phyloP scores from a whole-genome alignment of 2,797 vertebrate species.

The Sylvia borin region DNA sequence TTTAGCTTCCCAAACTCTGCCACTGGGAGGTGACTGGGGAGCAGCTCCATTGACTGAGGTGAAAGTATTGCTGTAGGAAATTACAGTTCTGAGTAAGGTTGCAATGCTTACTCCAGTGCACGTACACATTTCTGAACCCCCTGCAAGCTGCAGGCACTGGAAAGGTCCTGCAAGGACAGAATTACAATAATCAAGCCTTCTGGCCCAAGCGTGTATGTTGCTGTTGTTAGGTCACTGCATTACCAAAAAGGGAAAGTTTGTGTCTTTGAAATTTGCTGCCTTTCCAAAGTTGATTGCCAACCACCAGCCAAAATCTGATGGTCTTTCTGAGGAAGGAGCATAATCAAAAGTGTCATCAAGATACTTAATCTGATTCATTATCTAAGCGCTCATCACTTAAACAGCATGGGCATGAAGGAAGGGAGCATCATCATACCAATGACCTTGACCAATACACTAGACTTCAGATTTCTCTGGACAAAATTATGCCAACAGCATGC shows the following conservation, averaged over 20 bases:
- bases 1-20: neutral
- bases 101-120: neutral
- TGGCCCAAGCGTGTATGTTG: neutral
- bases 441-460: neutral
- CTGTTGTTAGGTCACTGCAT: neutral
- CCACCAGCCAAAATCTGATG: conserved; percentile 2
- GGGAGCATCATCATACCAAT: neutral
- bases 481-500: neutral
- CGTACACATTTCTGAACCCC: neutral
- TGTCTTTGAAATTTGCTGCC: conserved; percentile 14
- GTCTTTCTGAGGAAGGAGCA: conserved; percentile 8
- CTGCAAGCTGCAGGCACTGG: neutral
- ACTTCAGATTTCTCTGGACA: neutral
- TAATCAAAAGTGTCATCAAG: conserved; percentile 29
- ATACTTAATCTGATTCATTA: conserved; percentile 22
- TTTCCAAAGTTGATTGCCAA: conserved; percentile 1
- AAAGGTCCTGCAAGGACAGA: neutral
- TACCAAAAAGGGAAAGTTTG: neutral
- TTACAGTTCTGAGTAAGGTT: neutral
- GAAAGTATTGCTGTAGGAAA: neutral
- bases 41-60: neutral
- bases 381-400: neutral
- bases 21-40: neutral
- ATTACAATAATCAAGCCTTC: neutral
- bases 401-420: neutral